Evolutionary conservation across 2,888 invertebrate genomes (phyloP), one percentile per base, ranked within the genome.

Genomic region (Thymelicus sylvestris): DNA sequence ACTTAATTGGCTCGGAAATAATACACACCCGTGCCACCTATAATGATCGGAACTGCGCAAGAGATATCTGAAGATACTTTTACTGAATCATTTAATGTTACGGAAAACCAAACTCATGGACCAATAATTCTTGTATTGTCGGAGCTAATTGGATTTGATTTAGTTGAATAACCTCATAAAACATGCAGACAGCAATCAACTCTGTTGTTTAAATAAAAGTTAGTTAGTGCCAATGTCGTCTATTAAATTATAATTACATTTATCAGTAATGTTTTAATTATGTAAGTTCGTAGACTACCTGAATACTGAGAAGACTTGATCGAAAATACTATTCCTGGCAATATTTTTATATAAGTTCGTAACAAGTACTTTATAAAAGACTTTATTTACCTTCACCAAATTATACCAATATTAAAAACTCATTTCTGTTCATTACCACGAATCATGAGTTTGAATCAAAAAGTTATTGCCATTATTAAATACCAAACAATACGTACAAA

Each of bases 1-100:
- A 87, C 81, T 85, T 90, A 90, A 91, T 90, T 87, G 91, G 84
- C 80, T 84, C 80, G 83, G 83, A 83, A 84, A 86, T 88, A 87
- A 90, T 85, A 84, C 82, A 85, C 84, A 85, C 85, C 83, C 84
- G 79, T 81, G 82, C 69, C 69, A 59, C 64, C 64, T 64, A 69
- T 59, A 69, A 59, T 31, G 62, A 52, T 67, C 50, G 41, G 62
- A 44, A 57, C 47, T 31, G 31, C 67, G 41, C 61, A 47, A 61
- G 67, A 39, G 59, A n/a, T 59, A 59, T 44, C 80, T 81, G 80
- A 79, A 39, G 59, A 59, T 59, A 24, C 38, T 59, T n/a, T 59
- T 38, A 59, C 2, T 59, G 38, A 39, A 59, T 39, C 59, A 59
- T 59, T 59, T 38, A 38, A 59, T 59, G 8, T 55, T 55, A 55